Conservation (phyloP, 2,797 vertebrate species). For the Schizopygopsis pylzovi region DNA sequence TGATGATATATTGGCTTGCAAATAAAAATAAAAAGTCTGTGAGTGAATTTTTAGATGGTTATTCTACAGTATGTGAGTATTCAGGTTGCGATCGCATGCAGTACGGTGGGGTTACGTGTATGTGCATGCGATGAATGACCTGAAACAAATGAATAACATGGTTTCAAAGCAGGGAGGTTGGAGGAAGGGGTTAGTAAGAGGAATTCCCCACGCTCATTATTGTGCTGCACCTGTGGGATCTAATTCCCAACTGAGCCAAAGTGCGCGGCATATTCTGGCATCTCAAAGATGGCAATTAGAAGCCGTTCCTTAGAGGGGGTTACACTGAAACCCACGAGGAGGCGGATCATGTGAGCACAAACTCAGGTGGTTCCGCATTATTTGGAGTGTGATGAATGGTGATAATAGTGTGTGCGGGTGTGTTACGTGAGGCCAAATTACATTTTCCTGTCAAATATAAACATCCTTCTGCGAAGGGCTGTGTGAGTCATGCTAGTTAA, state of each 20-base stretch:
- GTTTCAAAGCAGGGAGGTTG: not conserved
- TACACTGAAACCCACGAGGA: conserved; percentile 54
- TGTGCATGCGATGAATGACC: conserved; percentile 72
- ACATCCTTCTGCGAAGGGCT: not conserved
- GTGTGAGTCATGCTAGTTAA: not conserved
- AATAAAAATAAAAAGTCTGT: not conserved
- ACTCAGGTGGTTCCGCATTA: conserved; percentile 49
- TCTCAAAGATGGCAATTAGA: conserved; percentile 15
- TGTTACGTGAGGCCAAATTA: not conserved
- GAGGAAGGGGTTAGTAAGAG: conserved; percentile 60
- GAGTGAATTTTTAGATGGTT: conserved; percentile 8
- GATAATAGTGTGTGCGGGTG: not conserved
- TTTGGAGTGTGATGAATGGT: conserved; percentile 56
- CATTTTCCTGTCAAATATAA: not conserved
- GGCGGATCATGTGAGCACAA: conserved; percentile 26
- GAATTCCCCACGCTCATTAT: conserved; percentile 31
- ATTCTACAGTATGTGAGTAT: not conserved
- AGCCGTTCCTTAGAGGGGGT: not conserved
- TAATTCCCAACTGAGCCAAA: not conserved
- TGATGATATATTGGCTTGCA: not conserved
- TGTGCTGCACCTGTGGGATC: conserved; percentile 30
- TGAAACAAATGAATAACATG: conserved; percentile 23
- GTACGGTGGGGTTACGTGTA: conserved; percentile 16
- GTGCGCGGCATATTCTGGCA: not conserved
- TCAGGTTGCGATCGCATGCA: conserved; percentile 67